Evolutionary conservation across 2,888 invertebrate genomes (phyloP).

Genomic region (Diloba caeruleocephala): DNA sequence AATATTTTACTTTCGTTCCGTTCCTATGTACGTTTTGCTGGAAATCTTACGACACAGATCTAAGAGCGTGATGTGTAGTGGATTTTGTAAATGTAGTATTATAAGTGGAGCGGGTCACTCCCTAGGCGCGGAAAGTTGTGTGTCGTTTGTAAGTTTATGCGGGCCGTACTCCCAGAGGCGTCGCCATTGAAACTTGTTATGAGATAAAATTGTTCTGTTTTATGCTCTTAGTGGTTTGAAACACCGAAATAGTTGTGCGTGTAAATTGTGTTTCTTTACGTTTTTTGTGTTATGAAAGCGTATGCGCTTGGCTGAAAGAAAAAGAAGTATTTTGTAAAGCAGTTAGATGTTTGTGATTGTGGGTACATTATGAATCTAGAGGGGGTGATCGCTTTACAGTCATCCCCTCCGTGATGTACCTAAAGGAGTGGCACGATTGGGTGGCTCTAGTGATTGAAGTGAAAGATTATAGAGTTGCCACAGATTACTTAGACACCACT

Average conservation of each 20-base stretch:
- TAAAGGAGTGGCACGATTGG: too few species aligned
- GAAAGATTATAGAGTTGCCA: too few species aligned
- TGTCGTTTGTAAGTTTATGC: conserved; percentile 69
- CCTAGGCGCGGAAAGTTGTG: conserved; percentile 58
- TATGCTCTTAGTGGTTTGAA: conserved; percentile 60
- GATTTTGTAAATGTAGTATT: conserved; percentile 45
- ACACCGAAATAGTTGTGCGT: conserved; percentile 46
- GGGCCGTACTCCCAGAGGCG: conserved; percentile 61
- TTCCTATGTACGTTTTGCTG: conserved; percentile 6
- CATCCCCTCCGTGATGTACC: too few species aligned
- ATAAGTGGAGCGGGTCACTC: conserved; percentile 54
- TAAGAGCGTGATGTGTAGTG: conserved; percentile 28
- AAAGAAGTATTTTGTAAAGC: background rate
- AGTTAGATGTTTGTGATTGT: too few species aligned
- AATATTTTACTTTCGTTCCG: conserved; percentile 30
- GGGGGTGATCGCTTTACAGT: too few species aligned
- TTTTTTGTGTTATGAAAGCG: conserved; percentile 10
- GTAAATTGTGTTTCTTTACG: conserved; percentile 22
- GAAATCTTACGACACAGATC: conserved; percentile 19
- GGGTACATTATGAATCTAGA: too few species aligned
- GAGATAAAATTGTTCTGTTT: conserved; percentile 70
- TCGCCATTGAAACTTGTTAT: conserved; percentile 73
- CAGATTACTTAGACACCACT: too few species aligned
- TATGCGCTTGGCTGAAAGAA: background rate
- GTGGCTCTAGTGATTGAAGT: too few species aligned